phyloP scores from a whole-genome alignment of 2,888 invertebrate species.

The Lycia hirtaria region DNA sequence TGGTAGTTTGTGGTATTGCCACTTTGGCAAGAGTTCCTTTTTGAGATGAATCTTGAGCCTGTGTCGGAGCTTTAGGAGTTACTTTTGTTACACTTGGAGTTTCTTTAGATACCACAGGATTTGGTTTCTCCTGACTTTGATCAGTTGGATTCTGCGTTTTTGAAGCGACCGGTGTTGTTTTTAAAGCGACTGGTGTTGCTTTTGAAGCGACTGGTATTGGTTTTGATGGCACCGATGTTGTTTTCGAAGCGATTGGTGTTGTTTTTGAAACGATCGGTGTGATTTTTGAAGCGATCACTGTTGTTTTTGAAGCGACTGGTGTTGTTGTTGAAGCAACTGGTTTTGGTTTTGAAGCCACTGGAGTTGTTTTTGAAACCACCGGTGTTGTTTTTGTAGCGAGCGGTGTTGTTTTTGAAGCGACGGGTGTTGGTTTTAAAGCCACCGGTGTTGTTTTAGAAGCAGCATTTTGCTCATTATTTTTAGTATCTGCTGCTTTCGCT shows the following conservation, averaged over 20 bases:
- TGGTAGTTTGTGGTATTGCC: not conserved
- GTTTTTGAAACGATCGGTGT: not conserved
- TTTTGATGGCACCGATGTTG: not conserved
- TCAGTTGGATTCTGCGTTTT: not conserved
- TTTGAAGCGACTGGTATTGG: not conserved
- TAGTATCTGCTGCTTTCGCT: not conserved
- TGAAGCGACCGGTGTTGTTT: not conserved
- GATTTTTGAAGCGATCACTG: no score
- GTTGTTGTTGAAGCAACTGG: not conserved
- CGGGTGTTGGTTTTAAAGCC: not conserved
- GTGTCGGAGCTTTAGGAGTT: not conserved
- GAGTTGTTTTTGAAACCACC: not conserved
- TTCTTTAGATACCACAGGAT: not conserved
- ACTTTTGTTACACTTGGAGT: not conserved
- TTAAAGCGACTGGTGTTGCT: not conserved
- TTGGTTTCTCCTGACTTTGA: not conserved
- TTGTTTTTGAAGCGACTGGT: not conserved
- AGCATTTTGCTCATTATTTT: slow-evolving; percentile 9
- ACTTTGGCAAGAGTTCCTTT: slow-evolving; percentile 3
- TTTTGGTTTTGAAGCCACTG: slow-evolving; percentile 2
- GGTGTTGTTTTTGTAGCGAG: not conserved
- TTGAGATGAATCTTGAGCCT: not conserved
- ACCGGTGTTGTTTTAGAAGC: not conserved
- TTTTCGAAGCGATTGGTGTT: not conserved
- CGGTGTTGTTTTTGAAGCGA: not conserved